A percentile compares a stretch with the other conserved stretches of the same genome.
Conservation (phyloP, 2,113 vertebrate genomes). For the Proterorhinus semilunaris region DNA sequence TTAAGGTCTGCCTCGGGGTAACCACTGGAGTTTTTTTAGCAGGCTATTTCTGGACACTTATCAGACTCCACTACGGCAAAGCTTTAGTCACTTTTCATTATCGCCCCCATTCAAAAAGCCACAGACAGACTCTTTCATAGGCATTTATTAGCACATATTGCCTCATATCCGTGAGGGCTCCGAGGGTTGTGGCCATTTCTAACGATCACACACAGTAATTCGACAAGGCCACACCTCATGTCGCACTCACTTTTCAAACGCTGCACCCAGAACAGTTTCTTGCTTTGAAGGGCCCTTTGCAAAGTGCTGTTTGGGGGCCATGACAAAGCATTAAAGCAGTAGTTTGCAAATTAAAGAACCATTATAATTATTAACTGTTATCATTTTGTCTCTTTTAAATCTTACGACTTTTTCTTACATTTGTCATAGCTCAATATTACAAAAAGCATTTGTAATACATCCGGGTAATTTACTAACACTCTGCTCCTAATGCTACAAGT, state of each 20-base stretch:
- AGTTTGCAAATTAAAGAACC: no score
- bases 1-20: conserved; percentile 38
- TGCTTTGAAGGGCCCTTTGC: no score
- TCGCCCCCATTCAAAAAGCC: conserved; percentile 43
- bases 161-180: conserved; percentile 13
- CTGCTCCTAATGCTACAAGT: conserved; percentile 33
- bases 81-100: conserved; percentile 69
- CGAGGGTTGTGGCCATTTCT: conserved; percentile 5
- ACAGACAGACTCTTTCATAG: conserved; percentile 15
- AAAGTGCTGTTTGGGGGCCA: no score
- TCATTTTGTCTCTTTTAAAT: background rate
- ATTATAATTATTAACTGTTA: no score
- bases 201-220: background rate
- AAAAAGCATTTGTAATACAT: conserved; percentile 42
- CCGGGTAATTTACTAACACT: conserved; percentile 44
- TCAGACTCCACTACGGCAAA: conserved; percentile 58
- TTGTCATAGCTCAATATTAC: conserved; percentile 32
- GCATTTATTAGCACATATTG: conserved; percentile 1
- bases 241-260: no score
- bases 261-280: no score
- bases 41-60: conserved; percentile 70
- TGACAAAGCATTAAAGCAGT: no score
- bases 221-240: no score
- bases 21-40: conserved; percentile 55
- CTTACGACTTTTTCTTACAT: background rate